Base-by-base conservation (phyloP, 2,888 invertebrate genomes). In the Philhelius pedissequus region DNA sequence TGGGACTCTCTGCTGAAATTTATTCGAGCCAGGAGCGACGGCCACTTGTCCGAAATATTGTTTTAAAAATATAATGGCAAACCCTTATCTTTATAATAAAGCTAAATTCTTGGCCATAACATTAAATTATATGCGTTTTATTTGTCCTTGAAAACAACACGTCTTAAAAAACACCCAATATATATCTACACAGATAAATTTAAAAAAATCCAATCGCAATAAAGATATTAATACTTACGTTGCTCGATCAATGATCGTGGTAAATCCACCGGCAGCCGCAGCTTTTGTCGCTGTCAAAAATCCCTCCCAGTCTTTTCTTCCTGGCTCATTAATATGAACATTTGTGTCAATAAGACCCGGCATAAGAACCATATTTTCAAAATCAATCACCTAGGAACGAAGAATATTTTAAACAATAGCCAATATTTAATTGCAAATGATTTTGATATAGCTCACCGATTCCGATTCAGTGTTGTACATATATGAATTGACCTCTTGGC, bases 251-350 rank as follows among this genome's bases (percentile, higher is more conserved):
- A 94, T 93, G 52, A 95, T 94, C 60, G 95, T 95, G 4, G 95
- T 95, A 74, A 95, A 93, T 35, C 95, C 95, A 4, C 95, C 95
- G 3, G 94, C 94, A 0, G 95, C 95, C 0, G 95, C 95, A 4
- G 95, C 95, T 88, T 92, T 93, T 1, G 95, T 95, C n/a, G 95
- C 95, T 1, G 94, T 93, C 45, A 92, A 92, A 90, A 94, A 95
- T 18, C 95, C 95, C 91, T 95, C 95, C 95, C 95, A 95, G 27
- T 94, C 93, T 0, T 94, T 94, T 45, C 95, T 92, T 0, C 95
- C 95, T 1, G 95, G 95, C 88, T 95, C 95, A 88, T 95, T 95
- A 1, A 95, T 93, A 86, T 96, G 95, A 5, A 96, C 95, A 88
- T 95, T 95, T 0, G 94, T 93, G 90, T 96, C 96, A 11, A 95